Evolutionary conservation across 2,113 vertebrate species (phyloP), one percentile per base, ranked within the genome.

Genomic region (Rousettus leschenaultii): DNA sequence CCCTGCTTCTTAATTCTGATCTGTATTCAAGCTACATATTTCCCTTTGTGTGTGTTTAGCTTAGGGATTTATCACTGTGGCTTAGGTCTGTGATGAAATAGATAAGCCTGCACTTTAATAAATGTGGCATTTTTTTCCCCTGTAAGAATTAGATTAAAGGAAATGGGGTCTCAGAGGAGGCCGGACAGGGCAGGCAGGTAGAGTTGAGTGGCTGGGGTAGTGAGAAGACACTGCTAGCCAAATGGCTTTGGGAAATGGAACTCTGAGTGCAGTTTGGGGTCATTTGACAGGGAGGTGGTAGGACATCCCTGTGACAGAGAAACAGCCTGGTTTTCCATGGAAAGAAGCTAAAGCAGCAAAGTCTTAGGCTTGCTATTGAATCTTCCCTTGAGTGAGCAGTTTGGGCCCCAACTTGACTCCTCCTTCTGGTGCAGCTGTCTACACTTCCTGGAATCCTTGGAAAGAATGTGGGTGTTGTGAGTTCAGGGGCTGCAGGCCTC

Each of bases 31-130:
- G 80, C 80, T 91, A 90, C 14, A 2, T 53, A 16, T 90, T 95
- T 93, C 65, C 80, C 57, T 96, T 84, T 97, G 95, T 95, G 90
- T 95, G 96, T 90, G 55, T 94, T 95, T 96, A 96, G 96, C 92
- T 95, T 92, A 53, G 88, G 95, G 94, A 97, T 97, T 98, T 97
- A 97, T 94, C 97, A 68, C 91, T 22, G 51, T 68, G 63, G 97
- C 97, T 97, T 97, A 97, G 90, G 95, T 97, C 83, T 80, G 68
- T 71, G 96, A 97, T 97, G 73, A 96, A 95, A 94, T 79, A 97
- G 96, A 97, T 97, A 98, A 97, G 83, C 86, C 85, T 93, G 68
- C 73, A 73, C 97, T 97, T 98, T 97, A 97, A 98, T 97, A 96
- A 95, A 96, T 57, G 78, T 97, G 91, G 88, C 68, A 51, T 97